phyloP scores from a whole-genome alignment of 2,113 vertebrate genomes.

The Mesoclemmys tuberculata region DNA sequence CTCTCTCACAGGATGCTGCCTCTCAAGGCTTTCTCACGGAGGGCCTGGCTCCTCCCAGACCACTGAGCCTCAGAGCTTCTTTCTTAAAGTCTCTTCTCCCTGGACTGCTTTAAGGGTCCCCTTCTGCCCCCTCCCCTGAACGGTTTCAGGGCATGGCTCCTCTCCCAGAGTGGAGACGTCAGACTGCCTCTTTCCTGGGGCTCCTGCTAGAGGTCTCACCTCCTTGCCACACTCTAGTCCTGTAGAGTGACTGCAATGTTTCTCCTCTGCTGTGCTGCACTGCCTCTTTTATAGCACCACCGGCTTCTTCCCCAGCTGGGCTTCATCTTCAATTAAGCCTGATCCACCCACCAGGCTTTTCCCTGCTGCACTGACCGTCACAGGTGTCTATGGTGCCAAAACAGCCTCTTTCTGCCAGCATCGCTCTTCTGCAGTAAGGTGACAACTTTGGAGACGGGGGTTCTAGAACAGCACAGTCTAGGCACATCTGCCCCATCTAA shows the following conservation, averaged over 20 bases:
- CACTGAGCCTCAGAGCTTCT: too few relatives aligned
- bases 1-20: neutral
- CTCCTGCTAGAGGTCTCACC: too few relatives aligned
- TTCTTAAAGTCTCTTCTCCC: neutral
- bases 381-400: neutral
- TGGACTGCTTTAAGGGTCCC: neutral
- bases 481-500: too few relatives aligned
- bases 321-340: too few relatives aligned
- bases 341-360: neutral
- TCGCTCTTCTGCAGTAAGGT: neutral
- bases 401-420: neutral
- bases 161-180: neutral
- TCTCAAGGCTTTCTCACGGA: neutral
- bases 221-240: neutral
- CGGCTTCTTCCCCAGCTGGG: too few relatives aligned
- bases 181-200: too few relatives aligned
- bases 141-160: neutral
- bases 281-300: neutral
- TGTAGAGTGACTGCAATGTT: neutral
- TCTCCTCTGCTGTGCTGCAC: neutral
- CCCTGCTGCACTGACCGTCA: neutral
- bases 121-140: neutral
- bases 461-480: neutral
- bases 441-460: neutral
- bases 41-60: neutral